Evolutionary conservation across 92 coral and sea anemone genomes (phyloP).

Genomic region (Chrysogorgia sp.): DNA sequence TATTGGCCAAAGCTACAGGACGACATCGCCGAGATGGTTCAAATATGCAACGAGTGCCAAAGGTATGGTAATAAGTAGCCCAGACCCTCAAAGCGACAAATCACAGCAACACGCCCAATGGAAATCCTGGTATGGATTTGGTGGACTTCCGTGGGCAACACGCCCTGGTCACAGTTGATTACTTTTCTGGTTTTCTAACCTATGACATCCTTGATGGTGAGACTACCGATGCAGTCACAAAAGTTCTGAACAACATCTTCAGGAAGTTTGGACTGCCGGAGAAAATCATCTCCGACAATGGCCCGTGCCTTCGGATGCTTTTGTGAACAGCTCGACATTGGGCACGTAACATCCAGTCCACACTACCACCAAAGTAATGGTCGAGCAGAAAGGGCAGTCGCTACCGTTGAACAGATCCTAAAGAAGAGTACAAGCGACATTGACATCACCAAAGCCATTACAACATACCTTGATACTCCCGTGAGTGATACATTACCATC

Average conservation of each 20-base stretch:
- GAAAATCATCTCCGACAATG: slow-evolving; percentile 62
- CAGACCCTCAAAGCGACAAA: slow-evolving; percentile 69
- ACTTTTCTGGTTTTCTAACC: slow-evolving; percentile 58
- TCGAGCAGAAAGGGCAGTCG: slow-evolving; percentile 60
- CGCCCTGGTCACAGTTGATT: slow-evolving; percentile 61
- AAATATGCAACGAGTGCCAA: slow-evolving; percentile 65
- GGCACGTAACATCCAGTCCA: slow-evolving; percentile 58
- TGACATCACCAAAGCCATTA: slow-evolving; percentile 63
- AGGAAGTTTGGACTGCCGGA: slow-evolving; percentile 59
- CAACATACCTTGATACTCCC: slow-evolving; percentile 61
- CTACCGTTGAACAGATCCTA: slow-evolving; percentile 44
- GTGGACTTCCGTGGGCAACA: slow-evolving; percentile 50
- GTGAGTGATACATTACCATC: slow-evolving; percentile 57
- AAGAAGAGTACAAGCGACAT: slow-evolving; percentile 54
- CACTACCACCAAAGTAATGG: slow-evolving; percentile 60
- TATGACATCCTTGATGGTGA: slow-evolving; percentile 35
- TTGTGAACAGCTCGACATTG: slow-evolving; percentile 61
- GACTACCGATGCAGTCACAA: slow-evolving; percentile 47
- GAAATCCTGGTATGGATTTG: slow-evolving; percentile 61
- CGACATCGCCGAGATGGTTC: slow-evolving; percentile 30
- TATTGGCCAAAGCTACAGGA: slow-evolving; percentile 35
- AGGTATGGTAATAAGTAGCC: slow-evolving; percentile 67
- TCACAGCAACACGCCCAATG: slow-evolving; percentile 70
- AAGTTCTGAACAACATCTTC: slow-evolving; percentile 57
- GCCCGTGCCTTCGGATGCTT: slow-evolving; percentile 64